These are phyloP conservation scores for Circaetus cinerascens DNA, from an alignment of 2,113 vertebrate genomes.

Conservation along the genomic window DNA sequence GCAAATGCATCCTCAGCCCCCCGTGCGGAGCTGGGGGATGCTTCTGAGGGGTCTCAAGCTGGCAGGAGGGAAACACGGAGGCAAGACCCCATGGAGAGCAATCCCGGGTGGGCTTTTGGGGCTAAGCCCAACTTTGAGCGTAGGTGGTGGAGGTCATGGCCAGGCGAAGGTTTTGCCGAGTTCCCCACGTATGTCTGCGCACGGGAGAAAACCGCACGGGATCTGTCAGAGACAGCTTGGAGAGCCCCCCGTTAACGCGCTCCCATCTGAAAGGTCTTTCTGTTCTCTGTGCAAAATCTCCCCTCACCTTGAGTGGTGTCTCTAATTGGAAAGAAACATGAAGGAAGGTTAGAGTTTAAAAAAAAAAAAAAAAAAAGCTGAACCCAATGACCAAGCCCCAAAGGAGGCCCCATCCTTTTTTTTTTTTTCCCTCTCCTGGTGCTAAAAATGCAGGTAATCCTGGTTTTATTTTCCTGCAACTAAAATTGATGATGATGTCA, in stretches of 20 bases:
- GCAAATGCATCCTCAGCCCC: background rate
- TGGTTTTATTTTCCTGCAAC: background rate
- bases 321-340: constrained; percentile 26
- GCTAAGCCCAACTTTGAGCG: background rate
- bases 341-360: background rate
- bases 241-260: background rate
- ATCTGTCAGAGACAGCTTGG: constrained; percentile 12
- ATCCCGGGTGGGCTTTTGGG: background rate
- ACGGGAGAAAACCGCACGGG: background rate
- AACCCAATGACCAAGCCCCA: background rate
- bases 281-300: background rate
- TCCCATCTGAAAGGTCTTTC: constrained; percentile 6
- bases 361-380: background rate
- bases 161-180: background rate
- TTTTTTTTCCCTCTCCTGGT: background rate
- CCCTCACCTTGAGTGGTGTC: background rate
- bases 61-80: background rate
- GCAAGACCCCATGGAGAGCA: background rate
- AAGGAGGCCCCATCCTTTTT: background rate
- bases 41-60: background rate
- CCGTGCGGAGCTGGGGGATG: background rate
- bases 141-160: background rate
- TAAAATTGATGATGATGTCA: constrained; percentile 44
- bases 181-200: background rate
- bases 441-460: constrained; percentile 43